Evolutionary conservation across 64 coral and sea anemone genomes (phyloP), one percentile per base, ranked within the genome.

Genomic region (Platygyra sinensis): DNA sequence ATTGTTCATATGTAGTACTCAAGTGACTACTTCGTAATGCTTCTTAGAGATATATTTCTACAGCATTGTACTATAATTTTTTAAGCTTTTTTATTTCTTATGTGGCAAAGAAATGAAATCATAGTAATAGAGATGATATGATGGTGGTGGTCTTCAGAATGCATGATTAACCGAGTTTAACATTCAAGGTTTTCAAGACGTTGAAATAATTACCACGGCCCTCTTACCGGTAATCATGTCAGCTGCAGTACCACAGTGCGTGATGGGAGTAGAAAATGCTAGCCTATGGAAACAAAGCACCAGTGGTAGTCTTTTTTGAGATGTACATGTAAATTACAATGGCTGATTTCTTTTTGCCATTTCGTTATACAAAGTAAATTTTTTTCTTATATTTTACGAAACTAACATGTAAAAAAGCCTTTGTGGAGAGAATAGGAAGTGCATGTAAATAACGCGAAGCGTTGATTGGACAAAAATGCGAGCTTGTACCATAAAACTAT

Each of bases 391-490:
- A 28, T 69, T n/a, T 69, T 24, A 27, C n/a, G 25, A 69, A 69
- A 7, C 25, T 24, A 83, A 18, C 30, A 42, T 83, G 80, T 83
- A 65, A 11, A 38, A 83, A 38, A 83, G 80, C 80, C 60, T 38
- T 61, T 64, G 11, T 28, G 60, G 31, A 67, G 3, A 24, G 60
- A 2, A 46, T 8, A 46, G 42, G 4, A 83, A 17, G 33, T 64
- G 20, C 20, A 46, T 18, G 30, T 65, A 67, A 67, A 72, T 71
- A 71, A 71, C 22, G 20, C 39, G 51, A 71, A 71, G 39, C 30
- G 6, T 14, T 79, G 13, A 80, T 80, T 18, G 52, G 2, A 24
- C 10, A 6, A 24, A 69, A 69, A 25, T 25, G 65, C 25, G 25
- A 69, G 22, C 65, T 69, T 69, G 24, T 69, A 69, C 25, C n/a